Evolutionary conservation across 23 tunicate genomes (phyloP).

Genomic region (Trididemnum clinides): DNA sequence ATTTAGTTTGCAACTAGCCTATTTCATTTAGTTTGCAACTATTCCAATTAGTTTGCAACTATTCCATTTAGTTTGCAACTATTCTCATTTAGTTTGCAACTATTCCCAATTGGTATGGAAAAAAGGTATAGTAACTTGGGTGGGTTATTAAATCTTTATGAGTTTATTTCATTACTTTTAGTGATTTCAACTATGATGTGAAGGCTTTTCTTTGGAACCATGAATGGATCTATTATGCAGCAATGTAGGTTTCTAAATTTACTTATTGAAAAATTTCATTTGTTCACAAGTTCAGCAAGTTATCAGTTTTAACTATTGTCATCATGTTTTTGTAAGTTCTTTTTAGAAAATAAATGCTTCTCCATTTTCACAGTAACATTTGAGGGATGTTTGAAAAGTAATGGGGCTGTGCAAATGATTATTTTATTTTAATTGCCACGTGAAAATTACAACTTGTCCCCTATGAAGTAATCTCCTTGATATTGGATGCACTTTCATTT

Average conservation of each 20-base stretch:
- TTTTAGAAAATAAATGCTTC: too few relatives aligned
- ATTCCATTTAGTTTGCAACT: too few relatives aligned
- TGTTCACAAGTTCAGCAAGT: too few relatives aligned
- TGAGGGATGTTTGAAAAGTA: background rate
- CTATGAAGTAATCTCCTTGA: background rate
- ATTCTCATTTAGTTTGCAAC: too few relatives aligned
- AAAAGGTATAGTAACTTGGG: too few relatives aligned
- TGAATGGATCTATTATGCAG: slow-evolving; percentile 68
- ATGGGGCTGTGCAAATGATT: background rate
- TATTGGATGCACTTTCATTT: background rate
- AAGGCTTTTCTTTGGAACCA: slow-evolving; percentile 40
- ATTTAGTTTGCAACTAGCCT: too few relatives aligned
- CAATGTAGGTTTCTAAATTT: slow-evolving; percentile 61
- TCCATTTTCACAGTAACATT: too few relatives aligned
- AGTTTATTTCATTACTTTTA: background rate
- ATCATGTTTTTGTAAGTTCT: background rate
- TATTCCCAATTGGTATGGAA: too few relatives aligned
- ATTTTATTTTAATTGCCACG: background rate
- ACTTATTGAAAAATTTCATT: too few relatives aligned
- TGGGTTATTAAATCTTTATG: too few relatives aligned
- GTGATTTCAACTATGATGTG: slow-evolving; percentile 48
- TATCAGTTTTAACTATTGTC: background rate
- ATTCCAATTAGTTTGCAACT: too few relatives aligned
- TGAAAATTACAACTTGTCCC: background rate
- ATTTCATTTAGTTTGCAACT: too few relatives aligned